Percentiles rank a stretch among this genome's conserved stretches.
Conservation (phyloP, 2,888 invertebrate species). For the Nephrotoma flavescens region DNA sequence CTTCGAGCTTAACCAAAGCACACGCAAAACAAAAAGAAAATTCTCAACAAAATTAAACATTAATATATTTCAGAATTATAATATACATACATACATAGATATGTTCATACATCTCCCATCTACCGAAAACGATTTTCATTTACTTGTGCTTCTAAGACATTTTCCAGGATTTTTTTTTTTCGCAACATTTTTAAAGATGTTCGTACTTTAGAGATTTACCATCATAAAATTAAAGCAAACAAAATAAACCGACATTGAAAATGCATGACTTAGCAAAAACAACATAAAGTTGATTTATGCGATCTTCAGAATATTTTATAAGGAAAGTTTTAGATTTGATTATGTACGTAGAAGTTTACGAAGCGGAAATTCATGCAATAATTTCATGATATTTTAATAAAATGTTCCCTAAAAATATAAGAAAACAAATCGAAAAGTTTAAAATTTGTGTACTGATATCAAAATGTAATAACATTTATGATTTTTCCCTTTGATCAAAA, state of each 20-base stretch:
- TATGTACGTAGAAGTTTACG: not conserved
- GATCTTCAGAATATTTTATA: not conserved
- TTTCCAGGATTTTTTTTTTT: not conserved
- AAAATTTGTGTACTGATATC: not conserved
- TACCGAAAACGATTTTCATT: not conserved
- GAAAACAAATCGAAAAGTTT: not conserved
- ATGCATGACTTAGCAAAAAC: not conserved
- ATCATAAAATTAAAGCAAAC: not conserved
- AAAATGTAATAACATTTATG: not conserved
- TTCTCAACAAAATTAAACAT: not conserved
- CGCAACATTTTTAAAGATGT: not conserved
- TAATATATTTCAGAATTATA: not conserved
- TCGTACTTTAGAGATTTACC: not conserved
- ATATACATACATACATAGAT: not conserved
- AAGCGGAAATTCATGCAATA: not conserved
- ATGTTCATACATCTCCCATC: not conserved
- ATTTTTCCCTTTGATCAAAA: not conserved
- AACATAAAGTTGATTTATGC: not conserved
- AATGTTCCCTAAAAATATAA: not conserved
- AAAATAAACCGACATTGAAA: not conserved
- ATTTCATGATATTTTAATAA: not conserved
- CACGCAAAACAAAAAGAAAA: not conserved
- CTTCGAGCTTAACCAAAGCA: not conserved
- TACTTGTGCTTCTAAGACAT: not conserved
- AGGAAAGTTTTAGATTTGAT: not conserved